phyloP scores from a whole-genome alignment of 1,140 invertebrate species.

The Drosophila bocki region DNA sequence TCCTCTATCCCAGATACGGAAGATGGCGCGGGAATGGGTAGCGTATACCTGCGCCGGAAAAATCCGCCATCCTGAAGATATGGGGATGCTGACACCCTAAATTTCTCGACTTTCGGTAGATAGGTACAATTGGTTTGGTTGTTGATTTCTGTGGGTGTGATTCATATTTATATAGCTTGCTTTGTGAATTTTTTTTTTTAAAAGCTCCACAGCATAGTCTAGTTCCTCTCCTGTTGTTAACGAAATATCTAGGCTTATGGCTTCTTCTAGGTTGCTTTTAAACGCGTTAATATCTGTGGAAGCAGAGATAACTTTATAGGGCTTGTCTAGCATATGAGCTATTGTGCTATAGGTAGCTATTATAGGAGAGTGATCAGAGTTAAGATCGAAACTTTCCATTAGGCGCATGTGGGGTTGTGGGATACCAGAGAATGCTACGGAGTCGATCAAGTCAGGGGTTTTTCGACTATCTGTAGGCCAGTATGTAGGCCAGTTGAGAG shows the following conservation, averaged over 20 bases:
- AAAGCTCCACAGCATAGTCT: conserved; percentile 40
- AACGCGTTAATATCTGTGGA: conserved; percentile 33
- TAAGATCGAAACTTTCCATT: conserved; percentile 29
- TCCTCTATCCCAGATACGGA: too few relatives aligned
- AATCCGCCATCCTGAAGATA: too few relatives aligned
- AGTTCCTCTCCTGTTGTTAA: conserved; percentile 38
- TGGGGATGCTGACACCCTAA: too few relatives aligned
- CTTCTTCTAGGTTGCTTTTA: conserved; percentile 30
- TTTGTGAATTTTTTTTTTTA: conserved; percentile 45
- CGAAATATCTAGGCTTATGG: conserved; percentile 20
- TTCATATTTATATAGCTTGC: not conserved
- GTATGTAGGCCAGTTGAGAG: conserved; percentile 71
- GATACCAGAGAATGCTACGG: conserved; percentile 71
- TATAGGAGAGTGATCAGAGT: conserved; percentile 4
- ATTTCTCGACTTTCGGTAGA: too few relatives aligned
- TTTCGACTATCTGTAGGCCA: conserved; percentile 80
- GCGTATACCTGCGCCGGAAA: too few relatives aligned
- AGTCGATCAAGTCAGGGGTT: conserved; percentile 82
- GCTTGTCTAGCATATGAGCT: not conserved
- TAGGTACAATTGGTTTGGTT: too few relatives aligned
- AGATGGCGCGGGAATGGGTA: too few relatives aligned
- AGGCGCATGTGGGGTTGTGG: conserved; percentile 15
- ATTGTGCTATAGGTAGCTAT: conserved; percentile 4
- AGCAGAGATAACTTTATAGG: conserved; percentile 1
- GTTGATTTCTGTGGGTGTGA: too few relatives aligned